These are phyloP conservation scores for Schizotus pectinicornis DNA, from an alignment of 2,888 invertebrate genomes.

Conservation along the genomic window DNA sequence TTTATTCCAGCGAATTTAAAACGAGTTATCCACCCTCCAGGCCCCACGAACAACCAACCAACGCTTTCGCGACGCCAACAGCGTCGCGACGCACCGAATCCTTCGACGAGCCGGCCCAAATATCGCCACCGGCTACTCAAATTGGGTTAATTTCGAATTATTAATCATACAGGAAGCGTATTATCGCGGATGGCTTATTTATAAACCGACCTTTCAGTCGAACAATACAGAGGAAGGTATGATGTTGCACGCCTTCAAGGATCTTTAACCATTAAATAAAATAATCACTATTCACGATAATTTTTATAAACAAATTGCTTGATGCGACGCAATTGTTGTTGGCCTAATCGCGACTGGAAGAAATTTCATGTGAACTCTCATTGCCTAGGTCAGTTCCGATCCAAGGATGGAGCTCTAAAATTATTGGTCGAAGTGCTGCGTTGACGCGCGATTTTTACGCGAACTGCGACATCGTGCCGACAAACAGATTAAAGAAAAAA, in stretches of 20 bases:
- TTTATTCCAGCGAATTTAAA: conserved; percentile 13
- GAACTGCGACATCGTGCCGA: no score
- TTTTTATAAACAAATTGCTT: neutral
- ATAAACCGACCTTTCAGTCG: conserved; percentile 25
- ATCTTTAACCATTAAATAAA: conserved; percentile 17
- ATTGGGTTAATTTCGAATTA: conserved; percentile 22
- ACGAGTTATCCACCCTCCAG: conserved; percentile 1
- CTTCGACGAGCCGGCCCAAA: no score
- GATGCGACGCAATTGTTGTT: conserved; percentile 1
- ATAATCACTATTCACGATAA: conserved; percentile 9
- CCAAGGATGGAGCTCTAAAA: neutral
- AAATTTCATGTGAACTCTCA: neutral
- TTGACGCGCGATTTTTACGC: no score
- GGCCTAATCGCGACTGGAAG: neutral
- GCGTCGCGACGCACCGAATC: no score
- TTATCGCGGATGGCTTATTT: conserved; percentile 25
- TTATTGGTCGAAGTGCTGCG: neutral
- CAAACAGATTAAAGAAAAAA: no score
- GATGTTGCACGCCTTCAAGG: conserved; percentile 16
- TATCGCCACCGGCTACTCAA: neutral
- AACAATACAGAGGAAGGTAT: conserved; percentile 16
- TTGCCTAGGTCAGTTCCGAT: conserved; percentile 8
- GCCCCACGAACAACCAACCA: conserved; percentile 1
- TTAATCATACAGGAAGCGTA: conserved; percentile 25
- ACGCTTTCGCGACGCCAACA: no score